Conservation (phyloP, 1,140 invertebrate species). For the Acromyrmex echinatior region DNA sequence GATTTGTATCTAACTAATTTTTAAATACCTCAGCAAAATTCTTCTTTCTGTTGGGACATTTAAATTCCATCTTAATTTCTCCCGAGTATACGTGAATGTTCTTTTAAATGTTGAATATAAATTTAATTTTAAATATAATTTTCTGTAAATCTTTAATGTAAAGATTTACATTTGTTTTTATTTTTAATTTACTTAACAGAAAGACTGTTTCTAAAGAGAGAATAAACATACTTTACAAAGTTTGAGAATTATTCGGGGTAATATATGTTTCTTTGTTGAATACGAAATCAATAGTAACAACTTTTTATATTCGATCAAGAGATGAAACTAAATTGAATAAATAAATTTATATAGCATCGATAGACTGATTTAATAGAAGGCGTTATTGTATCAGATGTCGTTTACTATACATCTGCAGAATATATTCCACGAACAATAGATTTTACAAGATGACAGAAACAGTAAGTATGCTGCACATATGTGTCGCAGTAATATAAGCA, state of each 20-base stretch:
- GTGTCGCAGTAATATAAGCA: conserved; percentile 14
- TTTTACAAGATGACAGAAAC: background rate
- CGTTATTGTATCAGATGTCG: background rate
- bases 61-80: background rate
- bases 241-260: background rate
- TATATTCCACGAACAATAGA: background rate
- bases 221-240: background rate
- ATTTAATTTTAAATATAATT: conserved; percentile 12
- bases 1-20: no score
- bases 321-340: background rate
- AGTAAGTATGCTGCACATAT: conserved; percentile 10
- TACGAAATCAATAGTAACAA: background rate
- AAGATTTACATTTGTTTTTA: background rate
- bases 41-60: background rate
- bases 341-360: background rate
- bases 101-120: conserved; percentile 5
- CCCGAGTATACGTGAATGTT: background rate
- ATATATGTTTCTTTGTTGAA: background rate
- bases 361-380: background rate
- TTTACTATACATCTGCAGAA: background rate
- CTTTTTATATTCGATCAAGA: background rate
- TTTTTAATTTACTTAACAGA: background rate
- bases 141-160: background rate
- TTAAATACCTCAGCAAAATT: no score
- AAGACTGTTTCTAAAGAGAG: background rate